A percentile compares a stretch with the other conserved stretches of the same genome.
phyloP scores from a whole-genome alignment of 2,888 invertebrate species.

The Anaspis maculata region DNA sequence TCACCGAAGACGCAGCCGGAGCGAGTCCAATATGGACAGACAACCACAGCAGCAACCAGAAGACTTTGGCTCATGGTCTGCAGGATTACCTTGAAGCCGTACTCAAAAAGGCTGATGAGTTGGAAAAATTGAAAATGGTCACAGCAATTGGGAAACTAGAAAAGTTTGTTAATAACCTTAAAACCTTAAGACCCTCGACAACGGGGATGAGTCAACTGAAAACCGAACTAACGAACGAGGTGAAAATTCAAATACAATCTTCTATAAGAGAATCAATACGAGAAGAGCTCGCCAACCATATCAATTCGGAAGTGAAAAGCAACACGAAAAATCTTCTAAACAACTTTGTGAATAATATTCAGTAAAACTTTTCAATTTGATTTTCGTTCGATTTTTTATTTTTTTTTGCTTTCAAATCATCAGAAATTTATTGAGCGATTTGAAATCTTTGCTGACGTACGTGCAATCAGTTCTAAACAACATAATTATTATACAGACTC shows the following conservation, averaged over 20 bases:
- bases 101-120: neutral
- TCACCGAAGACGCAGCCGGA: neutral
- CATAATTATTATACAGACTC: too few species aligned
- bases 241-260: neutral
- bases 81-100: neutral
- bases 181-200: neutral
- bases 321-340: neutral
- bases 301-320: neutral
- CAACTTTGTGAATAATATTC: neutral
- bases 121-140: constrained; percentile 1
- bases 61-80: constrained; percentile 2
- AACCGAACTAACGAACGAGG: constrained; percentile 1
- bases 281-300: neutral
- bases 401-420: too few species aligned
- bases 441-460: too few species aligned
- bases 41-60: constrained; percentile 1
- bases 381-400: neutral
- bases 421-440: too few species aligned
- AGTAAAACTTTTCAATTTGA: neutral
- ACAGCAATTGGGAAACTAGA: constrained; percentile 1
- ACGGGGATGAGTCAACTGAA: constrained; percentile 1
- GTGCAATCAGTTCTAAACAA: too few species aligned
- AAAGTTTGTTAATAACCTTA: neutral
- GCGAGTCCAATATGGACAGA: neutral
- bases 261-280: neutral